These are phyloP conservation scores for Oryzaephilus surinamensis DNA, from an alignment of 1,140 invertebrate genomes.

Conservation along the genomic window DNA sequence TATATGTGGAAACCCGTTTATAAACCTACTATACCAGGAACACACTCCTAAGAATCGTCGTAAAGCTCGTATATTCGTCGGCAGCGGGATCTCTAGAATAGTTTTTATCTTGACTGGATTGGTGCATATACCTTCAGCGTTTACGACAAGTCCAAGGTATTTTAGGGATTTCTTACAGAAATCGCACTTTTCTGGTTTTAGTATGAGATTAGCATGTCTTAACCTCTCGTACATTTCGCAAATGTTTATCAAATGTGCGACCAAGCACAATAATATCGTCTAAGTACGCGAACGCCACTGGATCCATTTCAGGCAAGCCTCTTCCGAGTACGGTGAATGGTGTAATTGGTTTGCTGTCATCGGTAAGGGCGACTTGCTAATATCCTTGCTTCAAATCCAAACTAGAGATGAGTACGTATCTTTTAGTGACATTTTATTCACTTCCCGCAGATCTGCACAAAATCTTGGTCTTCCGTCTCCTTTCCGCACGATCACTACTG, in stretches of 20 bases:
- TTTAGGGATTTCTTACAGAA: too few relatives aligned
- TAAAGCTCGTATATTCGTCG: too few relatives aligned
- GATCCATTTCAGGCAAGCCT: background rate
- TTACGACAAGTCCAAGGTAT: too few relatives aligned
- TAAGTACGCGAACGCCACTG: background rate
- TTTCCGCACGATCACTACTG: background rate
- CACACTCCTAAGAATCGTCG: too few relatives aligned
- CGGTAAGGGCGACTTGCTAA: background rate
- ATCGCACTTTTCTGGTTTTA: too few relatives aligned
- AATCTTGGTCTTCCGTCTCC: background rate
- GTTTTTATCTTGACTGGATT: too few relatives aligned
- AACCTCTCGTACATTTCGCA: background rate
- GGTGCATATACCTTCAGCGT: too few relatives aligned
- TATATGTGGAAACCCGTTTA: too few relatives aligned
- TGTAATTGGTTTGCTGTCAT: background rate
- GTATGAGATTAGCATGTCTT: background rate
- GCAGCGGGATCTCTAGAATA: too few relatives aligned
- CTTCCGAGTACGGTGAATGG: background rate
- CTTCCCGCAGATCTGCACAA: background rate
- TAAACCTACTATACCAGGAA: too few relatives aligned
- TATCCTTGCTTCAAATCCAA: background rate
- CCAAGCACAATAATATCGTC: background rate
- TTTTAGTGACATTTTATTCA: background rate
- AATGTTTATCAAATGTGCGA: background rate
- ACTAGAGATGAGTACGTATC: background rate